Conservation (phyloP, 2,888 invertebrate genomes). For the Lasius platythorax region DNA sequence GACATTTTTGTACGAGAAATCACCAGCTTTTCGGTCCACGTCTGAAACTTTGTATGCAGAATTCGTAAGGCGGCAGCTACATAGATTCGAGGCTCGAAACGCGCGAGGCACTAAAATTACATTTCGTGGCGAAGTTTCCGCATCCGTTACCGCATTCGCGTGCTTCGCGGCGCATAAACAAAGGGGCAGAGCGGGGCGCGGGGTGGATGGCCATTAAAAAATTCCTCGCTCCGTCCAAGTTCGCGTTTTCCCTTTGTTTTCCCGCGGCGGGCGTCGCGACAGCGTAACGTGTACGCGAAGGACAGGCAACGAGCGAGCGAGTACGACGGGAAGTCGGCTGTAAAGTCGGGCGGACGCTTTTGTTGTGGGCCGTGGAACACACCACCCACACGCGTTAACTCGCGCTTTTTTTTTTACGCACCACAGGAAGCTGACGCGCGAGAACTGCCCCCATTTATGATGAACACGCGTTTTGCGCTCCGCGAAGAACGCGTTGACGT, state of each 20-base stretch:
- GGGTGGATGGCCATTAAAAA: conserved; percentile 17
- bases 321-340: conserved; percentile 73
- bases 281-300: conserved; percentile 42
- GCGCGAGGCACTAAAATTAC: not conserved
- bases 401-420: conserved; percentile 64
- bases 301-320: conserved; percentile 36
- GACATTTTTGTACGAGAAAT: not conserved
- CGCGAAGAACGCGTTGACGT: not conserved
- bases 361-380: conserved; percentile 54
- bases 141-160: conserved; percentile 7
- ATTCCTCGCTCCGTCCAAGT: conserved; percentile 41
- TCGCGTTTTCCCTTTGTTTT: conserved; percentile 40
- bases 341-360: conserved; percentile 69
- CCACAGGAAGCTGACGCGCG: conserved; percentile 78
- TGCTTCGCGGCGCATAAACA: conserved; percentile 23
- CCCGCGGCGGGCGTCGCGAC: conserved; percentile 39
- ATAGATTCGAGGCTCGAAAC: not conserved
- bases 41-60: not conserved
- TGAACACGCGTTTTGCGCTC: conserved; percentile 22
- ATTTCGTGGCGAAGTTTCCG: conserved; percentile 25
- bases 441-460: conserved; percentile 24
- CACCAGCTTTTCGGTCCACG: not conserved
- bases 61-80: not conserved
- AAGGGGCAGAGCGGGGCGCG: not conserved
- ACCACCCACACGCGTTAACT: conserved; percentile 44